Percentiles rank a stretch among this genome's conserved stretches.
phyloP scores from a whole-genome alignment of 2,113 vertebrate species.

The Pardalotus punctatus region DNA sequence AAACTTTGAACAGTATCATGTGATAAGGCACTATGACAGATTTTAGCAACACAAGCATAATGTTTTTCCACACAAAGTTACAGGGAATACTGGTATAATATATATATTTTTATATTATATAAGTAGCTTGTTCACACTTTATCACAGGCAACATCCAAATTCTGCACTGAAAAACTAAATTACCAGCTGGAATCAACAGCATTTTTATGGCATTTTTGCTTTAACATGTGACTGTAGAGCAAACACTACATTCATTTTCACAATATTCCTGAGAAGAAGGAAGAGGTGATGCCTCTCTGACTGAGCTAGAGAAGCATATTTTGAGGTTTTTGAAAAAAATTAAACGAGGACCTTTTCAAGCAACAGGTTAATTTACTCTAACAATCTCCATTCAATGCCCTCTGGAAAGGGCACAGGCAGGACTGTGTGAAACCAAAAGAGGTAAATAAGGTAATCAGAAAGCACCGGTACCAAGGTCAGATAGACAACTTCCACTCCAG shows the following conservation, averaged over 20 bases:
- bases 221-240: background rate
- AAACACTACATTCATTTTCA: background rate
- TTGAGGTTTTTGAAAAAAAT: background rate
- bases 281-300: background rate
- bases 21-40: background rate
- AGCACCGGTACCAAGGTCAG: background rate
- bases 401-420: background rate
- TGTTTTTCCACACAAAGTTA: background rate
- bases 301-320: background rate
- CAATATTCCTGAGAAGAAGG: background rate
- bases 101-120: background rate
- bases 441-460: background rate
- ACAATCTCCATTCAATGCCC: background rate
- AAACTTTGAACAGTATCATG: background rate
- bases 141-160: background rate
- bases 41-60: background rate
- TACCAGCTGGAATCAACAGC: background rate
- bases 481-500: background rate
- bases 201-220: background rate
- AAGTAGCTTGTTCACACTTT: background rate
- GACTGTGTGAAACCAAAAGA: background rate
- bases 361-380: background rate
- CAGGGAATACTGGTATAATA: background rate
- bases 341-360: background rate
- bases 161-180: background rate